Evolutionary conservation across 2,888 invertebrate genomes (phyloP).

Genomic region (Dascillus cervinus): DNA sequence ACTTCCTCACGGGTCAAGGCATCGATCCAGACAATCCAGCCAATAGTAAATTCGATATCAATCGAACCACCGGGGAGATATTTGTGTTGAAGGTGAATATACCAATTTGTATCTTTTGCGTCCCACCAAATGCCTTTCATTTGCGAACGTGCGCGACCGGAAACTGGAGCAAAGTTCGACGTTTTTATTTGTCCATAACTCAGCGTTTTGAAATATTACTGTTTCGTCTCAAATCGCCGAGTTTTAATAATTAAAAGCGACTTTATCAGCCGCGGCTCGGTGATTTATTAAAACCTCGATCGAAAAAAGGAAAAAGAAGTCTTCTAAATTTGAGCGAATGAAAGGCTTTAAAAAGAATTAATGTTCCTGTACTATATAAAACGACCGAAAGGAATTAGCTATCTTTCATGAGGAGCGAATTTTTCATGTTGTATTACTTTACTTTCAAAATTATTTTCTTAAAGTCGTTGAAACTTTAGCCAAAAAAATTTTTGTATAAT

Average conservation of each 20-base stretch:
- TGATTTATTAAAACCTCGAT: conserved; percentile 7
- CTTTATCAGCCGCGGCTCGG: conserved; percentile 4
- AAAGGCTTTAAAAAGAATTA: conserved; percentile 9
- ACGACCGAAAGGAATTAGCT: conserved; percentile 13
- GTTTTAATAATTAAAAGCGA: not conserved
- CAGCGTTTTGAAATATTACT: no score
- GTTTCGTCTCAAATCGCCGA: no score
- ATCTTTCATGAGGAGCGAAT: no score
- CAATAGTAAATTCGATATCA: conserved; percentile 94
- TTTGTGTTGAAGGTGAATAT: conserved; percentile 87
- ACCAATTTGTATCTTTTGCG: no score
- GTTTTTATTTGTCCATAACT: no score
- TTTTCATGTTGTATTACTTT: no score
- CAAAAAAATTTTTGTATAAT: no score
- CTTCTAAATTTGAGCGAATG: conserved; percentile 9
- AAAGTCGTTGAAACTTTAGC: no score
- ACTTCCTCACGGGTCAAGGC: conserved; percentile 91
- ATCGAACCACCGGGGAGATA: conserved; percentile 91
- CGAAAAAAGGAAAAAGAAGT: conserved; percentile 4
- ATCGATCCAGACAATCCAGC: conserved; percentile 92
- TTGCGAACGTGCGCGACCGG: no score
- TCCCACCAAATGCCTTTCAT: no score
- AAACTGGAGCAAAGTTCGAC: no score
- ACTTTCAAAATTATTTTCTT: no score
- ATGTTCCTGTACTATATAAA: conserved; percentile 9